These are phyloP conservation scores for Drosophila sp. DNA, from an alignment of 1,140 invertebrate genomes.

Conservation along the genomic window DNA sequence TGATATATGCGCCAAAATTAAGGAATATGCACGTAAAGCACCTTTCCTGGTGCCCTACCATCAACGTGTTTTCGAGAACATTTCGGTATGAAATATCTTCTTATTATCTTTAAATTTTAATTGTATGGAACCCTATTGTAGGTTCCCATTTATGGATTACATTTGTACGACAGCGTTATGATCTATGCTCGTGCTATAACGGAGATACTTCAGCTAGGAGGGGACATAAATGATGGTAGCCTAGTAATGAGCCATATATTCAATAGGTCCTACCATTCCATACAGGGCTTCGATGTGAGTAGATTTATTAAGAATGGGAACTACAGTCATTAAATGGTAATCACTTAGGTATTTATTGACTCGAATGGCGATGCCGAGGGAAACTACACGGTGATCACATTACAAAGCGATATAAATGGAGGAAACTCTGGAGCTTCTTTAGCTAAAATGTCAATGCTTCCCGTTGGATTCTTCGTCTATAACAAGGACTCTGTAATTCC, in stretches of 20 bases:
- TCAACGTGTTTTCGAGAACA: slow-evolving; percentile 88
- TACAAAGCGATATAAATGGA: slow-evolving; percentile 86
- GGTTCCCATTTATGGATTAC: slow-evolving; percentile 93
- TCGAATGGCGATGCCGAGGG: slow-evolving; percentile 95
- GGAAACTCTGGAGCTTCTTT: slow-evolving; percentile 41
- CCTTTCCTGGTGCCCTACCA: slow-evolving; percentile 92
- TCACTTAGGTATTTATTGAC: slow-evolving; percentile 91
- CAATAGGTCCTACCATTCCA: slow-evolving; percentile 90
- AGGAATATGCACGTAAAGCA: slow-evolving; percentile 87
- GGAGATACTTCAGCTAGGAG: slow-evolving; percentile 88
- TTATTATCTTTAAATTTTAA: not conserved
- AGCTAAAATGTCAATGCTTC: slow-evolving; percentile 87
- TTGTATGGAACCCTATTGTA: slow-evolving; percentile 68
- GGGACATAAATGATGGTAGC: slow-evolving; percentile 90
- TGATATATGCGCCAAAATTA: slow-evolving; percentile 88
- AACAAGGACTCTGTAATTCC: slow-evolving; percentile 85
- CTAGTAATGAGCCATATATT: slow-evolving; percentile 89
- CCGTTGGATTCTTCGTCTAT: slow-evolving; percentile 90
- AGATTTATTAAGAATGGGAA: not conserved
- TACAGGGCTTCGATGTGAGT: slow-evolving; percentile 91
- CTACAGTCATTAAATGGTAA: not conserved
- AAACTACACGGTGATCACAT: slow-evolving; percentile 93
- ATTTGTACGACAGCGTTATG: slow-evolving; percentile 94
- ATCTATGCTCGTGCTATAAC: slow-evolving; percentile 93
- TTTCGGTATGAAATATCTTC: slow-evolving; percentile 85